Base-by-base conservation (phyloP, 2,888 invertebrate genomes). In the Chymomyza procnemis region DNA sequence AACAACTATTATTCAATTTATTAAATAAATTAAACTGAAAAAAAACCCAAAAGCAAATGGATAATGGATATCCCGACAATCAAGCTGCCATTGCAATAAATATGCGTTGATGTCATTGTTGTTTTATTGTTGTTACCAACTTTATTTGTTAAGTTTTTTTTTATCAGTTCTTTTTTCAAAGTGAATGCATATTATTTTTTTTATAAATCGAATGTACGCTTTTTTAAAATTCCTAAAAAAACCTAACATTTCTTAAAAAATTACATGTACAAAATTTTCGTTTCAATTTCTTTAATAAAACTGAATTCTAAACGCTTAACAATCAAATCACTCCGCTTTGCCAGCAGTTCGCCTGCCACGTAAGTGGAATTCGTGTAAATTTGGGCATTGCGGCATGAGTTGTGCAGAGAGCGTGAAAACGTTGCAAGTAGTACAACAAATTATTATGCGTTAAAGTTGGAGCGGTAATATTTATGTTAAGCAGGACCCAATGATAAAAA, bases 151-250 rank as follows among this genome's bases (percentile, higher is more conserved):
- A 87, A 79, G 80, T 89, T 75, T 81, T 89, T 75, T 81, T 84
- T 88, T 88, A 89, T 88, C 89, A 88, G 88, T 88, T 89, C 89
- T 89, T 89, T 89, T 85, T 73, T 73, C 67, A 71, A 74, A 65
- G 61, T 78, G 86, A 83, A 85, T 88, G 87, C 74, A 78, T 79
- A 62, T 62, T n/a, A n/a, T 26, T 26, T 34, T 41, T 9, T 41
- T 4, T 41, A 41, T 41, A 41, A 41, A 63, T 58, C 56, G 64
- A 72, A 69, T 72, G 66, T 64, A 66, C 67, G 9, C 34, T 41
- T 41, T 26, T 41, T 41, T 12, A 41, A 57, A 58, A 18, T 59
- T 59, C 59, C 34, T 9, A 41, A 41, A 12, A 41, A 41, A 41
- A 41, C 34, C 34, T 41, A 41, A 41, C 34, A 41, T 41, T 41